phyloP scores from a whole-genome alignment of 2,113 vertebrate genomes.

The Craseonycteris thonglongyai region DNA sequence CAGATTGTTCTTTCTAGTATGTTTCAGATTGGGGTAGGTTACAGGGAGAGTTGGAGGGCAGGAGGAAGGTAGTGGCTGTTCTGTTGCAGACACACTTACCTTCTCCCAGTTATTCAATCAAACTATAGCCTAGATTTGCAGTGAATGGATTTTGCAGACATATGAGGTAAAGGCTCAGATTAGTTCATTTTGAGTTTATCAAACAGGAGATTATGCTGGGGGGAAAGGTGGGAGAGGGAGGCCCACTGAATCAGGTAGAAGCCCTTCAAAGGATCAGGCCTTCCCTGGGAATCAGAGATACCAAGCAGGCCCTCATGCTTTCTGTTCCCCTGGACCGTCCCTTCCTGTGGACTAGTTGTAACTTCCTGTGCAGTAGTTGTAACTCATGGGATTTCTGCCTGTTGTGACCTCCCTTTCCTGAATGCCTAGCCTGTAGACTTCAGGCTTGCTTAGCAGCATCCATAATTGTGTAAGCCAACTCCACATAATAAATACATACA shows the following conservation, averaged over 20 bases:
- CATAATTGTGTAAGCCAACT: neutral
- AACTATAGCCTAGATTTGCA: neutral
- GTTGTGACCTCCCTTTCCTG: neutral
- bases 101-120: neutral
- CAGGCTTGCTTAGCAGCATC: neutral
- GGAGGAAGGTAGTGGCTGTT: neutral
- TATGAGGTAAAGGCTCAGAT: neutral
- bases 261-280: neutral
- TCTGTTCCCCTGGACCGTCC: neutral
- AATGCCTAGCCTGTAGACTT: neutral
- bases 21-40: neutral
- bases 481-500: neutral
- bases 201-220: neutral
- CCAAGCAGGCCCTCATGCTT: neutral
- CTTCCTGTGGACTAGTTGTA: neutral
- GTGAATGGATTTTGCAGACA: neutral
- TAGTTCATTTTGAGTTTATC: neutral
- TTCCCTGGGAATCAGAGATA: neutral
- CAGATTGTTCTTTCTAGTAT: neutral
- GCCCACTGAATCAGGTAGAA: neutral
- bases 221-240: no score
- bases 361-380: neutral
- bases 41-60: neutral
- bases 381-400: neutral
- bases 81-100: neutral